These are phyloP conservation scores for Xylocopa sonorina DNA, from an alignment of 1,140 invertebrate genomes.

Conservation along the genomic window DNA sequence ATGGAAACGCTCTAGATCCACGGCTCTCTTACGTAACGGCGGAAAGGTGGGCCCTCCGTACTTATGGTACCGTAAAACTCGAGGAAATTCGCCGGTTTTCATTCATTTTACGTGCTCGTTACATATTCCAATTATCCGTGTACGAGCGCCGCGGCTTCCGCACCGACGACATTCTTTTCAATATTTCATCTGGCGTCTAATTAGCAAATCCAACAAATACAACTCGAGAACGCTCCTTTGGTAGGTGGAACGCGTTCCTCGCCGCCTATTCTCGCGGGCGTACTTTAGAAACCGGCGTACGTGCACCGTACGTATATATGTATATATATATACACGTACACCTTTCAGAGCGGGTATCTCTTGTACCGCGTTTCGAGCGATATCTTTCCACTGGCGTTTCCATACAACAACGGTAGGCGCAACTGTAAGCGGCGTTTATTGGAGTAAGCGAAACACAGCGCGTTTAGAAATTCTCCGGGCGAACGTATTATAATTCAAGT, in stretches of 20 bases:
- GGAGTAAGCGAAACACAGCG: not conserved
- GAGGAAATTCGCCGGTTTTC: conserved; percentile 45
- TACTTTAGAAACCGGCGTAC: not conserved
- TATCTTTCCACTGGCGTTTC: not conserved
- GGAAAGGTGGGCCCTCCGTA: not conserved
- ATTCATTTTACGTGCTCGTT: conserved; percentile 55
- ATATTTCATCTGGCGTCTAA: conserved; percentile 50
- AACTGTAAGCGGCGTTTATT: not conserved
- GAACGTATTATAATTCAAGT: no score
- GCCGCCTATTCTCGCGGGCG: not conserved
- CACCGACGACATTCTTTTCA: conserved; percentile 43
- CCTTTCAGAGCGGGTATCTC: conserved; percentile 11
- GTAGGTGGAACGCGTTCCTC: not conserved
- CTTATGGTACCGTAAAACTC: conserved; percentile 27
- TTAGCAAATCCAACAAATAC: conserved; percentile 44
- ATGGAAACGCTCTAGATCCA: conserved; percentile 47
- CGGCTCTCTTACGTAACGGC: conserved; percentile 22
- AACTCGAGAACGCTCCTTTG: not conserved
- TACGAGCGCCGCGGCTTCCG: not conserved
- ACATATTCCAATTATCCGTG: conserved; percentile 56
- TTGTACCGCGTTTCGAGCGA: not conserved
- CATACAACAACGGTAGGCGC: no score
- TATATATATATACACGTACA: no score
- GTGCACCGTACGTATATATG: conserved; percentile 17
- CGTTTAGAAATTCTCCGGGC: no score